phyloP scores from a whole-genome alignment of 2,113 vertebrate species.

The Gadus macrocephalus region DNA sequence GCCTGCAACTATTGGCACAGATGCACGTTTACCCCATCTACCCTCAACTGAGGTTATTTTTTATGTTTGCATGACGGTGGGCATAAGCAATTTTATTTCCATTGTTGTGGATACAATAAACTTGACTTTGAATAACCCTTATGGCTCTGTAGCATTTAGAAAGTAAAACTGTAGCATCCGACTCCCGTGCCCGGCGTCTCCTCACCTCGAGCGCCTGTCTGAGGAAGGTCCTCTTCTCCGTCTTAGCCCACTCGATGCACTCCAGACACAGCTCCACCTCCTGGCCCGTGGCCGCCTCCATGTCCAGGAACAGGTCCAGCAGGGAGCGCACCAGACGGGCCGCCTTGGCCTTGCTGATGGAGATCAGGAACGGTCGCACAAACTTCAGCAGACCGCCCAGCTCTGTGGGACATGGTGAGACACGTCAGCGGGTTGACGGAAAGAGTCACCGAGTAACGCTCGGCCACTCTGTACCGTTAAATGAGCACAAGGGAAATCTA shows the following conservation, averaged over 20 bases:
- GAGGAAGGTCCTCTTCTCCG: constrained; percentile 97
- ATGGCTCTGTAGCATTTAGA: too few species aligned
- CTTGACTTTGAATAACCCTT: too few species aligned
- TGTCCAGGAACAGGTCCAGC: constrained; percentile 95
- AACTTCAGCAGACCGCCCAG: constrained; percentile 97
- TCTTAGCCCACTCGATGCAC: constrained; percentile 98
- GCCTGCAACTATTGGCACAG: too few species aligned
- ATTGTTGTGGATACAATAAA: too few species aligned
- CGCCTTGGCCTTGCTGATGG: constrained; percentile 90
- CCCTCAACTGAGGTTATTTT: too few species aligned
- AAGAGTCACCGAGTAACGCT: too few species aligned
- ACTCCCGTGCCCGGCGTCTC: neutral
- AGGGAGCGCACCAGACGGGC: constrained; percentile 92
- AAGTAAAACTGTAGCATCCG: too few species aligned
- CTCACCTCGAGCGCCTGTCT: constrained; percentile 94
- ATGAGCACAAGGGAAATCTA: too few species aligned
- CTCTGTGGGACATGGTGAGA: constrained; percentile 66
- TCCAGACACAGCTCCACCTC: constrained; percentile 98
- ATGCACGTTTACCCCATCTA: too few species aligned
- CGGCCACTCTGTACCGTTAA: too few species aligned
- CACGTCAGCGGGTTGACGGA: neutral
- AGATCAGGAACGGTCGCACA: constrained; percentile 94
- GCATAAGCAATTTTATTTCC: too few species aligned
- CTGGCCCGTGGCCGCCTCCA: constrained; percentile 98
- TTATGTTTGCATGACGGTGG: too few species aligned